Base-by-base conservation (phyloP, 2,113 vertebrate species). In the Catagonus wagneri region DNA sequence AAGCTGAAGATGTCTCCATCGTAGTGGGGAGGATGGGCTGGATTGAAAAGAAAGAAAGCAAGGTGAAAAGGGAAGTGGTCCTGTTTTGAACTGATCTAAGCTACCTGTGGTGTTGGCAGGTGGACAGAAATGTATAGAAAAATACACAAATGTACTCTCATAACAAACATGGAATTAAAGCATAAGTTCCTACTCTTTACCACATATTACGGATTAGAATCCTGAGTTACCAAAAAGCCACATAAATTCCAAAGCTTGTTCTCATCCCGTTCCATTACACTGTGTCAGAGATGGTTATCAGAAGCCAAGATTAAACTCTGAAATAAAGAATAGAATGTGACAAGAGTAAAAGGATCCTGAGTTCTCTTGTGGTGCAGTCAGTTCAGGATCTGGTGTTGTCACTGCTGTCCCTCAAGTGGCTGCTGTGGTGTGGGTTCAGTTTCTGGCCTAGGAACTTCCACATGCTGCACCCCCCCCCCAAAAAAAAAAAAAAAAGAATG, bases 11-110 rank as follows among this genome's bases (percentile, higher is more conserved):
- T 56, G 3, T 78, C 36, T 90, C 2, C 16, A 22, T 50, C 14
- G 3, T 65, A 32, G 0, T 39, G 22, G 16, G 3, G 3, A 52
- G 9, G 3, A 0, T 66, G 10, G 39, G 6, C 13, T 80, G 11
- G 56, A 71, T 0, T 44, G 16, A 81, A 14, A 75, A n/a, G 29
- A 34, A 74, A 87, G 20, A 2, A 25, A 39, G 3, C 1, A 36
- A 56, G 13, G 25, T 50, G 5, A 66, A 0, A 74, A n/a, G 17
- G 11, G 1, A 27, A 60, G 29, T 3, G 29, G 11, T n/a, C 54
- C 25, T 11, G 13, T 1, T 90, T 36, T 78, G 58, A 74, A 83
- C 4, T 17, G n/a, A 54, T 61, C 14, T 63, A n/a, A 75, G 32
- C n/a, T 60, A 11, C 3, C 20, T 15, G 0, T 17, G 2, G 1